Base-by-base conservation (phyloP, 2,797 vertebrate species). In the Eospalax fontanierii region DNA sequence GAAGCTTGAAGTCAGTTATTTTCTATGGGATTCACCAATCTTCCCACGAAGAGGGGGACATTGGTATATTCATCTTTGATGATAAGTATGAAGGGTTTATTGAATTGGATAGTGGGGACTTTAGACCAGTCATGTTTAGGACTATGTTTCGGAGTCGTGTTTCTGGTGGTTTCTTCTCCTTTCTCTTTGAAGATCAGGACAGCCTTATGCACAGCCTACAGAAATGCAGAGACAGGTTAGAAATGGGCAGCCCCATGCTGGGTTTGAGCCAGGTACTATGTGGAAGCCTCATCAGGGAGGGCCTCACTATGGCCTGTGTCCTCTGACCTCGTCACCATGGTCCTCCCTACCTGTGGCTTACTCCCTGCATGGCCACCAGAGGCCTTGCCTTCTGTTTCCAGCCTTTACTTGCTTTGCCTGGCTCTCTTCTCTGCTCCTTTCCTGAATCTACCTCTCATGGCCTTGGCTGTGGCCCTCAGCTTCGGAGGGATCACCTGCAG, bases 21-120 rank as follows among this genome's bases (percentile, higher is more conserved):
- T 40, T 96, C 83, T 70, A 98, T 95, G 88, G 99, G 99, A 94
- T 99, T 98, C 66, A 98, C 97, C 92, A 99, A 98, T 97, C 98
- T 99, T 30, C 99, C 99, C 97, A 99, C 95, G 91, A 99, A 99
- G 94, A 99, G 90, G n/a, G 98, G 38, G n/a, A 83, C 96, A 21
- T 95, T 96, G 70, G 96, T 98, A 19, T 43, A 81, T 87, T 97
- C 97, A 0, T 99, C 97, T 84, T 98, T 98, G 66, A 99, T 98
- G 80, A 98, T 93, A 70, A 98, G 76, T 70, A 99, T 22, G 94
- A 99, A 99, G 0, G 99, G 98, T 6, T 35, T 94, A 97, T 99
- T 93, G 80, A 99, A 97, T 2, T 11, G 16, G 78, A 82, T 57
- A 2, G 57, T 28, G 6, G 18, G 46, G 35, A 26, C 26, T 2